Evolutionary conservation across 2,113 vertebrate genomes (phyloP).

Genomic region (Hystrix brachyura): DNA sequence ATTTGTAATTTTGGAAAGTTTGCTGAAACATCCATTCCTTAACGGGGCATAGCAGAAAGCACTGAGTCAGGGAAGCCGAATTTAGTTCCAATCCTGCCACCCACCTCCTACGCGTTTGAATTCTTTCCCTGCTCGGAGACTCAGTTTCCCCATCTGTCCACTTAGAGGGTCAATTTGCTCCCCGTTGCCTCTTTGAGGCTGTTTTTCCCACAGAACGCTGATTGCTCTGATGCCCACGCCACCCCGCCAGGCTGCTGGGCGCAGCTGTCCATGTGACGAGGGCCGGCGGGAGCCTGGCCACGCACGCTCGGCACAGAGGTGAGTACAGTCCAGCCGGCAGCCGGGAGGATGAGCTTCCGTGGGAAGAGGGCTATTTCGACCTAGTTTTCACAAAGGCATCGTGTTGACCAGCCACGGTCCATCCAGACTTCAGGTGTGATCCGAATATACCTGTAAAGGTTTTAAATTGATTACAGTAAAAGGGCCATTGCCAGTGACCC

Average conservation of each 20-base stretch:
- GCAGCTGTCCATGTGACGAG: too few relatives aligned
- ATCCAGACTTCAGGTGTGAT: too few relatives aligned
- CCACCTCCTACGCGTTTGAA: background rate
- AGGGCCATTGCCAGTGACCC: background rate
- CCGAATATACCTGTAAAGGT: background rate
- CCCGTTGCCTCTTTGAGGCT: background rate
- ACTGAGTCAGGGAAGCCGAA: background rate
- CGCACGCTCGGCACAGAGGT: background rate
- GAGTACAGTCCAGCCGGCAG: background rate
- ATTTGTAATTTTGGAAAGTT: slow-evolving; percentile 58
- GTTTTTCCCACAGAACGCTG: background rate
- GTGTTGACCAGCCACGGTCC: rapidly evolving
- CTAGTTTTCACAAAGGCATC: background rate
- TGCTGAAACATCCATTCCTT: background rate
- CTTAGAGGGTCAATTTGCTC: background rate
- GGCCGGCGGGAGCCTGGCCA: background rate
- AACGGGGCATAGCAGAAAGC: background rate
- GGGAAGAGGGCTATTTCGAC: background rate
- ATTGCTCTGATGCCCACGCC: background rate
- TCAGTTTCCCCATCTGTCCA: slow-evolving; percentile 35
- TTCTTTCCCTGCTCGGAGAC: background rate
- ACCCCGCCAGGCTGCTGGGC: background rate
- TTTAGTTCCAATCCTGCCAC: too few relatives aligned
- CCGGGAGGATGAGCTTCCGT: background rate
- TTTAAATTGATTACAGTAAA: background rate